Evolutionary conservation across 1,140 invertebrate species (phyloP), one percentile per base, ranked within the genome.

Genomic region (Protaetia brevitarsis): DNA sequence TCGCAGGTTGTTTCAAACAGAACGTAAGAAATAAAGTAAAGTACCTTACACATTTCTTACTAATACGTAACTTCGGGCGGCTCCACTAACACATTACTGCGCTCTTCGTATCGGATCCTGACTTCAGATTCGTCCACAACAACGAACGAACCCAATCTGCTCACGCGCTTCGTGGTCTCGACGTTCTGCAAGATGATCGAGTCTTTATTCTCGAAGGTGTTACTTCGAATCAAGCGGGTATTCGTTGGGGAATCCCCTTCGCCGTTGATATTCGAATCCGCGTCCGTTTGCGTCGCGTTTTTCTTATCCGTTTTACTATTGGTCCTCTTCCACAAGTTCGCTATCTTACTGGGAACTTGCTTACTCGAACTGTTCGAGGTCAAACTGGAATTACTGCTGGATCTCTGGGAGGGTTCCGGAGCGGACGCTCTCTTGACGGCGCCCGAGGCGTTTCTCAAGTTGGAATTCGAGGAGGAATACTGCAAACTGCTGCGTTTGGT

Each of bases 321-420:
- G 30, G 84, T 82, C 72, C 86, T 89, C 71, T 93, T 95, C 93
- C 93, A 95, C 10, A 96, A 81, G 73, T 85, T 91, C 0, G 93
- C 91, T 36, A 96, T 94, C 76, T 93, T 94, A 77, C 93, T 95
- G 1, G 90, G 87, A 1, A 92, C 87, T 73, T 89, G 89, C 69
- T 82, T 78, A 66, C 66, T 70, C 16, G 78, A 83, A 10, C 82
- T 75, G 30, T 80, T 81, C 0, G 85, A 86, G 68, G 86, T 85
- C 63, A 89, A 80, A 74, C 86, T 84, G 26, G 87, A 82, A 72
- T 88, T 86, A 67, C 83, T 82, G 71, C 80, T 81, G 74, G 77
- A 83, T 74, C 77, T 79, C 66, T 79, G 84, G 58, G 70, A 69
- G 57, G 71, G 61, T 13, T 34, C 65, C 29, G 65, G 19, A 2